phyloP scores from a whole-genome alignment of 2,113 vertebrate species.

The Pachyramphus minor region DNA sequence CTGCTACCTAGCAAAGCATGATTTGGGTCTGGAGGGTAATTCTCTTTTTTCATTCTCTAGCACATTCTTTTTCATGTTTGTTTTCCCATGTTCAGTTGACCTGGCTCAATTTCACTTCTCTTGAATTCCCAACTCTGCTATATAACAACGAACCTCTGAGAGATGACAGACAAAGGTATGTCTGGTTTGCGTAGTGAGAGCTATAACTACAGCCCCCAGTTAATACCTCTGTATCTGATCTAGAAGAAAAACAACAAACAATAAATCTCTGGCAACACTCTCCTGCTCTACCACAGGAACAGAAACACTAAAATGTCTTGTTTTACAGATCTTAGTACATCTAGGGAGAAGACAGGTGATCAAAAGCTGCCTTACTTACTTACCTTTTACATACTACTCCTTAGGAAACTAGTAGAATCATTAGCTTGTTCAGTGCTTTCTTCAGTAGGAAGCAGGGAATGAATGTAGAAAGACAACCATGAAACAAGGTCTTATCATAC shows the following conservation, averaged over 20 bases:
- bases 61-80: conserved; percentile 44
- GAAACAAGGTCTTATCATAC: neutral
- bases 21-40: conserved; percentile 23
- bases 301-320: neutral
- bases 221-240: neutral
- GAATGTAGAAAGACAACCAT: neutral
- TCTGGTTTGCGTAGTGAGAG: neutral
- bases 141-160: neutral
- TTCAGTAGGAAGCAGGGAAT: neutral
- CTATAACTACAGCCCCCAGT: neutral
- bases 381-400: neutral
- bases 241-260: neutral
- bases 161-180: neutral
- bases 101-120: neutral
- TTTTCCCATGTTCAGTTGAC: conserved; percentile 31
- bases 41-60: conserved; percentile 23
- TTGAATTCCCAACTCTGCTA: neutral
- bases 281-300: neutral
- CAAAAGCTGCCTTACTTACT: neutral
- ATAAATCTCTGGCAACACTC: neutral
- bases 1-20: conserved; percentile 40
- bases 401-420: neutral
- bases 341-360: neutral
- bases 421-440: neutral
- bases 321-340: neutral